phyloP scores from a whole-genome alignment of 1,140 invertebrate genomes.

The Adelges cooleyi region DNA sequence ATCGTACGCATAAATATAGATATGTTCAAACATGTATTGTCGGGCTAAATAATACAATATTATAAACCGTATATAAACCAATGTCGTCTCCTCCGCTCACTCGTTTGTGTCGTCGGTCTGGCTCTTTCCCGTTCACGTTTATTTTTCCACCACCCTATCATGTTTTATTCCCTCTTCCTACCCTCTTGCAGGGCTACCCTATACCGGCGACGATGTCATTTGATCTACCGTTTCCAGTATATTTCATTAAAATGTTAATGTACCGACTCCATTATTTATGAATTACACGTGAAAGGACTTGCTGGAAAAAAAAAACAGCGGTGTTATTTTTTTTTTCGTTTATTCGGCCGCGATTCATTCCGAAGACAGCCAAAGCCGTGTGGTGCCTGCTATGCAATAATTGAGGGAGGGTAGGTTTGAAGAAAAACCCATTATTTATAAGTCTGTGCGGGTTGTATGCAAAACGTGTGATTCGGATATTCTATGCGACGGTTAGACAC shows the following conservation, averaged over 20 bases:
- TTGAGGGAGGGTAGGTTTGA: neutral
- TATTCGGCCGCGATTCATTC: neutral
- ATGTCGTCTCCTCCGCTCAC: neutral
- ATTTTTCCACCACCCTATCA: neutral
- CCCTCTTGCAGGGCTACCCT: too few relatives aligned
- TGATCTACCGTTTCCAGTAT: conserved; percentile 13
- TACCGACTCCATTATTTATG: conserved; percentile 16
- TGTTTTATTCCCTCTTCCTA: neutral
- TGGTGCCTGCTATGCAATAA: too few relatives aligned
- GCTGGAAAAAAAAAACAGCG: neutral
- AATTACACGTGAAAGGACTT: conserved; percentile 7
- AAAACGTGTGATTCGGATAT: too few relatives aligned
- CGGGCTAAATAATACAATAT: neutral
- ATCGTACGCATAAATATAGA: neutral
- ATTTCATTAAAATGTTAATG: conserved; percentile 22
- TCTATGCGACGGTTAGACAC: too few relatives aligned
- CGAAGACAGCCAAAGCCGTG: too few relatives aligned
- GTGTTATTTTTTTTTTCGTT: neutral
- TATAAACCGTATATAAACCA: neutral
- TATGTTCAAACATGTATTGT: neutral
- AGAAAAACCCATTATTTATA: too few relatives aligned
- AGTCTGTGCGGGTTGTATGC: too few relatives aligned
- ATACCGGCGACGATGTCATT: neutral
- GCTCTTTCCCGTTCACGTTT: too few relatives aligned
- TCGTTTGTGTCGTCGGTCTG: too few relatives aligned